Conservation (phyloP, 1,140 invertebrate species). For the Zaprionus gabonicus region DNA sequence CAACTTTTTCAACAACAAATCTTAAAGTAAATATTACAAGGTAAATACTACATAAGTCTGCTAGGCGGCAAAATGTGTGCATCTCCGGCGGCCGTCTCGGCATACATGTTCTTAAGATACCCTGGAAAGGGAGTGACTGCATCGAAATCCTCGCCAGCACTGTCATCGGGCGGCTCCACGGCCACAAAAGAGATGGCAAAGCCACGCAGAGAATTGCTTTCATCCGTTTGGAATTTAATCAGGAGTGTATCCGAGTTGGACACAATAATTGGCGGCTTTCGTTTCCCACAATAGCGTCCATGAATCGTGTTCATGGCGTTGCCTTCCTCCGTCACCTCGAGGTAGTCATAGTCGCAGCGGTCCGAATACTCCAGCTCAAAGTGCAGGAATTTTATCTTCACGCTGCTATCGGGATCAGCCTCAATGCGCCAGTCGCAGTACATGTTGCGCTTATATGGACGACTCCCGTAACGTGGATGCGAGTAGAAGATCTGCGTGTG, state of each 20-base stretch:
- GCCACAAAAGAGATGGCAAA: constrained; percentile 94
- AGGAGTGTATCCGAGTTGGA: constrained; percentile 94
- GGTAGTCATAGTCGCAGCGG: constrained; percentile 93
- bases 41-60: constrained; percentile 27
- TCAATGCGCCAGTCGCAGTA: constrained; percentile 98
- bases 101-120: constrained; percentile 78
- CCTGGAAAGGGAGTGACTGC: constrained; percentile 80
- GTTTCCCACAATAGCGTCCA: constrained; percentile 77
- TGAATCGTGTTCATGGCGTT: constrained; percentile 84
- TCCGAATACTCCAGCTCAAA: constrained; percentile 97
- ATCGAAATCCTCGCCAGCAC: constrained; percentile 72
- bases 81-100: constrained; percentile 45
- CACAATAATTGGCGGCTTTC: constrained; percentile 93
- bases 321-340: constrained; percentile 89
- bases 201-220: constrained; percentile 95
- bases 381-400: constrained; percentile 93
- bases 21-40: background rate
- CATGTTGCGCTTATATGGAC: constrained; percentile 93
- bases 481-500: constrained; percentile 94
- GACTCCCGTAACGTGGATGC: constrained; percentile 95
- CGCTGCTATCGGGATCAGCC: constrained; percentile 90
- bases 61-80: constrained; percentile 49
- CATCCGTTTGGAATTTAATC: constrained; percentile 95
- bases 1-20: constrained; percentile 58
- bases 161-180: constrained; percentile 86